phyloP scores from a whole-genome alignment of 2,113 vertebrate genomes.

The Ammodytes marinus region DNA sequence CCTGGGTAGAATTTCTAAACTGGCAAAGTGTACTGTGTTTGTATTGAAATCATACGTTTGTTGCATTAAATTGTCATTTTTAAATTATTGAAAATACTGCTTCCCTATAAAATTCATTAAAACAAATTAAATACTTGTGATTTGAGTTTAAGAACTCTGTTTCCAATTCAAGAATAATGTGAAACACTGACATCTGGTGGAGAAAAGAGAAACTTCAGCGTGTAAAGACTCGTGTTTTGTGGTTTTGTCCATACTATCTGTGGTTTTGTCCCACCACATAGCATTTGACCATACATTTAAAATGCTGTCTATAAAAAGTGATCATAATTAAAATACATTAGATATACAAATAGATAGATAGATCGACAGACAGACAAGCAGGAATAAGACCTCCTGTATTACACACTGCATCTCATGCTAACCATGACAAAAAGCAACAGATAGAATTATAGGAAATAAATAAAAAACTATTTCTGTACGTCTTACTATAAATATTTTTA shows the following conservation, averaged over 20 bases:
- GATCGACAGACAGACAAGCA: too few species aligned
- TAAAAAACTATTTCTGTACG: too few species aligned
- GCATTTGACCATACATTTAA: too few species aligned
- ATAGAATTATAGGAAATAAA: too few species aligned
- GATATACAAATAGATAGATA: too few species aligned
- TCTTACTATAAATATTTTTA: too few species aligned
- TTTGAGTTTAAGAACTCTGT: background rate
- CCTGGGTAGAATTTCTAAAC: conserved; percentile 61
- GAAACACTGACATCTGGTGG: conserved; percentile 57
- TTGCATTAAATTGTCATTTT: background rate
- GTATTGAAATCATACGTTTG: background rate
- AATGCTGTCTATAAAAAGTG: too few species aligned
- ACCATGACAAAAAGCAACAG: too few species aligned
- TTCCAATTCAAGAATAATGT: background rate
- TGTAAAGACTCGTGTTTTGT: background rate
- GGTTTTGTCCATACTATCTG: background rate
- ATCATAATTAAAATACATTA: too few species aligned
- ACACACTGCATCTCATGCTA: too few species aligned
- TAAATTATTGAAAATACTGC: background rate
- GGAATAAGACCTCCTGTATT: too few species aligned
- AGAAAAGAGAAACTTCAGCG: background rate
- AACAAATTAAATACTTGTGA: background rate
- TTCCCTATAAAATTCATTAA: background rate
- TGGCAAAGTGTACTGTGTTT: fast-evolving
- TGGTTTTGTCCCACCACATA: too few species aligned